Evolutionary conservation across 1,140 invertebrate species (phyloP), one percentile per base, ranked within the genome.

Genomic region (Euwallacea similis): DNA sequence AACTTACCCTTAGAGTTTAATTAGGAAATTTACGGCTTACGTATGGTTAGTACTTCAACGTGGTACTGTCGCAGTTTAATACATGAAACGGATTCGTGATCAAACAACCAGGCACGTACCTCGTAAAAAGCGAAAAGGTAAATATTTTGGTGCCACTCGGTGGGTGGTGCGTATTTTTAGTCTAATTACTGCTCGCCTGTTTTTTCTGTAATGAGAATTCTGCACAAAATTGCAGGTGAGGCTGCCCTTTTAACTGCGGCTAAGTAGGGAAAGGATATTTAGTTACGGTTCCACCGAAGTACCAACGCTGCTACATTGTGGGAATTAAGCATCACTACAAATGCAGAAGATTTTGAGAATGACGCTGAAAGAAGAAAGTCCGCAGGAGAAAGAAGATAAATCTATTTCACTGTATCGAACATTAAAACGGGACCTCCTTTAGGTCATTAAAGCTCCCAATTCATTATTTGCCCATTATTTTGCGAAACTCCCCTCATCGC

Each of bases 1-100:
- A 53, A 56, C 66, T 58, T 68, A 47, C 66, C 56, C 56, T 68
- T 68, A 71, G 6, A 58, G 33, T 58, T 66, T 58, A 64, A 71
- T 56, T 66, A 53, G 44, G 42, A 71, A 66, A 42, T 71, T 71
- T 66, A 71, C 61, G 11, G 69, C 42, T 44, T 65, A 66, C 15
- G 53, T 55, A 56, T 21, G 55, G 61, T 71, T n/a, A 60, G 62
- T 66, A 59, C 42, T 47, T 60, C 42, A 58, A 66, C 63, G 46
- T 15, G 69, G 50, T 62, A 62, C 60, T 59, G 53, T 71, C 21
- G 15, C 65, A 43, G 60, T 66, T 71, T 65, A 56, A 64, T 65
- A 58, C 41, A 55, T 71, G 69, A 66, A 56, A 66, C 69, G 33
- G 69, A 58, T 56, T 66, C 50, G 63, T 66, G 21, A 66, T 66